Evolutionary conservation across 2,113 vertebrate species (phyloP), one percentile per base, ranked within the genome.

Genomic region (Tyto alba): DNA sequence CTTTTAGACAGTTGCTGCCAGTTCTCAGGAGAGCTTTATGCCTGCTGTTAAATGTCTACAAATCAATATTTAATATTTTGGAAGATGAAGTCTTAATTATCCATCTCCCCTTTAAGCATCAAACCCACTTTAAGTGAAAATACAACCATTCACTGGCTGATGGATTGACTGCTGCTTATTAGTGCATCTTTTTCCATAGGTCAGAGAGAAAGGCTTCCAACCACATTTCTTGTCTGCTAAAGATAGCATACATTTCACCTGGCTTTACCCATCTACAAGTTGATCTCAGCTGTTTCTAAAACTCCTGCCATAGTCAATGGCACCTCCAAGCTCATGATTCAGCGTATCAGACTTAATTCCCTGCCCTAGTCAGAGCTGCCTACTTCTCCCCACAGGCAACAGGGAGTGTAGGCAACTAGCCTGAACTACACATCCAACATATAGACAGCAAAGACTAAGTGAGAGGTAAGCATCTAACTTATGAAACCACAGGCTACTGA

Each of bases 1-100:
- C 95, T 98, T 96, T 96, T 95, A 96, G 91, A 96, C 88, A 97
- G 96, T 97, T 95, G 96, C 95, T 97, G 87, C 71, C 85, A 95
- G 97, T 89, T 95, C 97, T 98, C 98, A 96, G 94, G 97, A 98
- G 97, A 97, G 96, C 95, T 96, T 97, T 97, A 91, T 75, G 93
- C 93, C 87, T 96, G 94, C 95, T 98, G 93, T 96, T 98, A 97
- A 98, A 98, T 93, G 92, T 93, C 97, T 97, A 96, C 96, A 97
- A 97, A 98, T 98, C 98, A 98, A 98, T 98, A 97, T 98, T 97
- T 98, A 98, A 98, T 97, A 98, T 97, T 98, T 98, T 95, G 86
- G 94, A 98, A 97, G 92, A 97, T 94, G 90, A 98, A 97, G 97
- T 97, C 97, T 98, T 98, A 98, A 98, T 98, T 97, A 97, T 96